Evolutionary conservation across 2,797 vertebrate genomes (phyloP).

Genomic region (Mus minutoides): DNA sequence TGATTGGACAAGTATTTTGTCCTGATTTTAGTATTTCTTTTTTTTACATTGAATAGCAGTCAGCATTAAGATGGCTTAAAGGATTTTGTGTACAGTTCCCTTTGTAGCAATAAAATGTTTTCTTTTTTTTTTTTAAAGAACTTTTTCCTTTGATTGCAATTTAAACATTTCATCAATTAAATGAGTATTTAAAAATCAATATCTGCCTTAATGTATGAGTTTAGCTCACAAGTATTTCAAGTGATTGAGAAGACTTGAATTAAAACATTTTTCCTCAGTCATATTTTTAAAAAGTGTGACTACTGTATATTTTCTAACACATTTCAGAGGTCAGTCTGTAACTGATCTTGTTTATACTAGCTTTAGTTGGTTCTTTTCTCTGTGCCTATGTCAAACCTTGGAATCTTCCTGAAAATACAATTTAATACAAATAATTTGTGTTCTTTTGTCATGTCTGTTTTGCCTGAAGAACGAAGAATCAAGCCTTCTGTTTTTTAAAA

Average conservation of each 20-base stretch:
- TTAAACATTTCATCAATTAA: constrained; percentile 72
- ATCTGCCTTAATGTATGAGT: constrained; percentile 79
- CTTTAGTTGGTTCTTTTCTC: constrained; percentile 64
- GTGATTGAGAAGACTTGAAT: constrained; percentile 74
- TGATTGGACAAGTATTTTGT: constrained; percentile 81
- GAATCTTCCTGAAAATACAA: constrained; percentile 75
- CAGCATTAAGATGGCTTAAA: constrained; percentile 85
- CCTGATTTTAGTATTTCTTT: constrained; percentile 81
- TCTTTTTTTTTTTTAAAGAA: constrained; percentile 63
- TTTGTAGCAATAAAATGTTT: constrained; percentile 89
- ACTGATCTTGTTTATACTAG: constrained; percentile 71
- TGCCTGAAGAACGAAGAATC: constrained; percentile 44
- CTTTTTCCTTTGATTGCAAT: constrained; percentile 68
- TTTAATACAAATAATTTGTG: constrained; percentile 70
- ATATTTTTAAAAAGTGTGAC: constrained; percentile 71
- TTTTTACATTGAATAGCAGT: constrained; percentile 85
- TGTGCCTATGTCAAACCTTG: constrained; percentile 72
- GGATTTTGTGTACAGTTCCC: constrained; percentile 86
- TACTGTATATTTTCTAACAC: constrained; percentile 71
- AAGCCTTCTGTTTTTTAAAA: not conserved
- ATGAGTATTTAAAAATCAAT: constrained; percentile 73
- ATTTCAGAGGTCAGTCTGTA: constrained; percentile 65
- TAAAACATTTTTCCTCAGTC: constrained; percentile 58
- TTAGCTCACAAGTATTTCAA: constrained; percentile 67
- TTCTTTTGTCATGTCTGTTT: constrained; percentile 65